phyloP scores from a whole-genome alignment of 37 sponge, comb jelly and placozoan species.

The Ephydatia muelleri region DNA sequence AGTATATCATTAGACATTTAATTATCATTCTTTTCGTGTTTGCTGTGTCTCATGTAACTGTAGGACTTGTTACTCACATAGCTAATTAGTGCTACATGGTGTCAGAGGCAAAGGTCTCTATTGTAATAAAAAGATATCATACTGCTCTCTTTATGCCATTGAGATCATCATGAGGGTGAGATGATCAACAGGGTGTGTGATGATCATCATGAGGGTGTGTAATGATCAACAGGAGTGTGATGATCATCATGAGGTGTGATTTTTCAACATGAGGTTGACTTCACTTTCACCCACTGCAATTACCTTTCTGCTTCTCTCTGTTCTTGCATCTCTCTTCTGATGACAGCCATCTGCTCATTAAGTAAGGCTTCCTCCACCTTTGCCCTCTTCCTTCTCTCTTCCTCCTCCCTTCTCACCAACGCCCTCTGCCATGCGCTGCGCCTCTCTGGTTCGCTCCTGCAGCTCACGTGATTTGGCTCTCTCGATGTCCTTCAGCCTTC shows the following conservation, averaged over 20 bases:
- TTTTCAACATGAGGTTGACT: too few species aligned
- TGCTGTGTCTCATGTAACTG: too few species aligned
- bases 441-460: slow-evolving; percentile 4
- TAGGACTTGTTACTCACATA: too few species aligned
- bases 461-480: background rate
- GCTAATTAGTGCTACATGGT: too few species aligned
- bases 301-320: slow-evolving; percentile 5
- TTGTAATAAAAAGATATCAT: too few species aligned
- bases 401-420: slow-evolving; percentile 44
- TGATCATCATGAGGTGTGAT: background rate
- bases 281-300: background rate
- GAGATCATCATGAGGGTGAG: too few species aligned
- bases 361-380: slow-evolving; percentile 26
- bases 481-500: slow-evolving; percentile 27
- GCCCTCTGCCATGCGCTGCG: slow-evolving; percentile 21
- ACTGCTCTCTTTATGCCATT: too few species aligned
- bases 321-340: slow-evolving; percentile 22
- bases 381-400: slow-evolving; percentile 16
- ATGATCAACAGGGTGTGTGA: too few species aligned
- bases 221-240: background rate
- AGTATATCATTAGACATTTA: too few species aligned
- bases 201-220: background rate
- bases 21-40: too few species aligned
- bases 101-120: too few species aligned
- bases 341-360: slow-evolving; percentile 15